A percentile compares a stretch with the other conserved stretches of the same genome.
Evolutionary conservation across 1,140 invertebrate genomes (phyloP).

Genomic region (Rhyzopertha dominica): DNA sequence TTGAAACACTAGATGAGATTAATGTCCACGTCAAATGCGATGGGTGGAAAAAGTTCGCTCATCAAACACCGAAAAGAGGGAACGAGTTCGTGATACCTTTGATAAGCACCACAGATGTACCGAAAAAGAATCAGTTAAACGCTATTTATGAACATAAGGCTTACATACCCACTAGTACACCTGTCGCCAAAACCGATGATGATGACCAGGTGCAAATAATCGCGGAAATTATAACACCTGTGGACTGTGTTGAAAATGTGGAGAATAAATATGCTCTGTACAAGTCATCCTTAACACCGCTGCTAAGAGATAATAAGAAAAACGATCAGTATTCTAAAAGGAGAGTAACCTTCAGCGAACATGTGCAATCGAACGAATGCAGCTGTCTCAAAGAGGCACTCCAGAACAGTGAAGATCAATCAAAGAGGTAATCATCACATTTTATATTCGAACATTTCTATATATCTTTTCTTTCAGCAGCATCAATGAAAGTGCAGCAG

Average conservation of each 20-base stretch:
- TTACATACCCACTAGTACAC: slow-evolving; percentile 27
- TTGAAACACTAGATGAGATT: slow-evolving; percentile 24
- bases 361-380: too few species aligned
- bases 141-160: slow-evolving; percentile 1
- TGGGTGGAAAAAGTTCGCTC: background rate
- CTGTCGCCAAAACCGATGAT: slow-evolving; percentile 23
- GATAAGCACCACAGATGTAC: too few species aligned
- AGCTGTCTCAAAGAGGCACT: too few species aligned
- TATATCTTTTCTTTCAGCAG: too few species aligned
- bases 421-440: too few species aligned
- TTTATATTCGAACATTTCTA: too few species aligned
- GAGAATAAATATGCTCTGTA: slow-evolving; percentile 17
- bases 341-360: slow-evolving; percentile 27
- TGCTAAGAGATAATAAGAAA: slow-evolving; percentile 8
- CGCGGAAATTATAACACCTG: slow-evolving; percentile 23
- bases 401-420: too few species aligned
- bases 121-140: slow-evolving; percentile 12
- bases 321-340: slow-evolving; percentile 17
- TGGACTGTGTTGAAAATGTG: slow-evolving; percentile 12
- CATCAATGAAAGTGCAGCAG: too few species aligned
- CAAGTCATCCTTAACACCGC: slow-evolving; percentile 7
- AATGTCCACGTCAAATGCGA: slow-evolving; percentile 18
- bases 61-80: too few species aligned
- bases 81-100: too few species aligned
- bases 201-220: slow-evolving; percentile 17